Base-by-base conservation (phyloP, 2,888 invertebrate genomes). In the Scaptomyza flava region DNA sequence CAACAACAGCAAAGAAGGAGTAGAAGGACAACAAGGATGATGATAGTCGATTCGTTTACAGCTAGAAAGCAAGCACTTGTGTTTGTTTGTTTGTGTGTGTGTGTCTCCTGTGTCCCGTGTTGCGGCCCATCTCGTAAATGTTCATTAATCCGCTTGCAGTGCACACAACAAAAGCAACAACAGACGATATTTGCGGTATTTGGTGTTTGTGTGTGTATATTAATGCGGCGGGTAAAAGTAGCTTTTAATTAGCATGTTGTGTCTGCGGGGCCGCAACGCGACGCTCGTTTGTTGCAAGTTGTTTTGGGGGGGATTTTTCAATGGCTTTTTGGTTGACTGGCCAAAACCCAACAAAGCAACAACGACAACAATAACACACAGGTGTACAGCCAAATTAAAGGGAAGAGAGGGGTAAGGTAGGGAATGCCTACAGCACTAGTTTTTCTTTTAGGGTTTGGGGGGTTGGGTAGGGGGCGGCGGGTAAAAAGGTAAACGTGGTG, bases 191-290 rank as follows among this genome's bases (percentile, higher is more conserved):
- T 76, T 79, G 71, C 72, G 53, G 60, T 64, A 41, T 68, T 58
- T 52, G 48, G 23, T 48, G 14, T 43, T 27, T 63, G 42, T 64
- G 69, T 65, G 73, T 71, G 83, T 83, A 63, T 82, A 83, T 83
- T 86, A 83, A 86, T 86, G 87, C 87, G 82, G 82, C 84, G 72
- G 78, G 79, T 66, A 75, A 74, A 86, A 82, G 87, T 81, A 81
- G 84, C 82, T 82, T 82, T 82, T 82, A 82, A 82, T 82, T 86
- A 82, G 82, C 87, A 82, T 82, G 84, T 82, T 81, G 87, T 73
- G 84, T 78, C 81, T 81, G 87, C 72, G 75, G 72, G 36, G 65
- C 58, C 66, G 46, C 65, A 83, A 50, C 66, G 71, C 66, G 69
- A 67, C 68, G 72, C 84, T 80, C 59, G 54, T 71, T 71, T 66